A percentile compares a stretch with the other conserved stretches of the same genome.
phyloP scores from a whole-genome alignment of 2,113 vertebrate species.

The Daphoenositta chrysoptera region DNA sequence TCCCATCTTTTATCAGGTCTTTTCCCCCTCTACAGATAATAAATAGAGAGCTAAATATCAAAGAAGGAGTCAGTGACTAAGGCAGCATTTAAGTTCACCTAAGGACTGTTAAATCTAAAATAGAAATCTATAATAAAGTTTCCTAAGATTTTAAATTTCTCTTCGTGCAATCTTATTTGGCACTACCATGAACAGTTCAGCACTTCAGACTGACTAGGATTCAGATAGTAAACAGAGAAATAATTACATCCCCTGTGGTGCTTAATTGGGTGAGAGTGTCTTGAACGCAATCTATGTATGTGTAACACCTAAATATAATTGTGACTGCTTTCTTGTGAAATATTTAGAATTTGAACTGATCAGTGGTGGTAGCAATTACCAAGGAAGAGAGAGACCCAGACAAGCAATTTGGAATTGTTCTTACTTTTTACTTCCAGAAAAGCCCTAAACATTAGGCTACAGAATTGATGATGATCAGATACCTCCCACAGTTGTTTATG shows the following conservation, averaged over 20 bases:
- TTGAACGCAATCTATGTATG: not conserved
- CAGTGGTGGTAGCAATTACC: not conserved
- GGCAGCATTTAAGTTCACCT: not conserved
- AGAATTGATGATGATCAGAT: not conserved
- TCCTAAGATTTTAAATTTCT: not conserved
- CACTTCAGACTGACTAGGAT: not conserved
- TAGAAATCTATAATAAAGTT: not conserved
- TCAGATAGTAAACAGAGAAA: not conserved
- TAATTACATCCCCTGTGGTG: rapidly evolving
- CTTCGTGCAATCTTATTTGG: not conserved
- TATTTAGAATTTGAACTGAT: not conserved
- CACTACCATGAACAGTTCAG: not conserved
- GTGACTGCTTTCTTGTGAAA: not conserved
- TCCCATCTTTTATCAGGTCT: not conserved
- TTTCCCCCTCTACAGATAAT: not conserved
- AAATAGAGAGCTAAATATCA: not conserved
- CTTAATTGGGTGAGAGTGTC: not conserved
- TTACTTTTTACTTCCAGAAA: not conserved
- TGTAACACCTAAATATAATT: not conserved
- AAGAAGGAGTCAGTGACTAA: not conserved
- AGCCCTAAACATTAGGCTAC: not conserved
- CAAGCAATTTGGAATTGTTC: not conserved
- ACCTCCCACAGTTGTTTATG: not conserved
- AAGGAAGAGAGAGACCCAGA: not conserved
- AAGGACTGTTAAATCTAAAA: not conserved